Conservation (phyloP, 2,797 vertebrate genomes). For the Gila robusta region DNA sequence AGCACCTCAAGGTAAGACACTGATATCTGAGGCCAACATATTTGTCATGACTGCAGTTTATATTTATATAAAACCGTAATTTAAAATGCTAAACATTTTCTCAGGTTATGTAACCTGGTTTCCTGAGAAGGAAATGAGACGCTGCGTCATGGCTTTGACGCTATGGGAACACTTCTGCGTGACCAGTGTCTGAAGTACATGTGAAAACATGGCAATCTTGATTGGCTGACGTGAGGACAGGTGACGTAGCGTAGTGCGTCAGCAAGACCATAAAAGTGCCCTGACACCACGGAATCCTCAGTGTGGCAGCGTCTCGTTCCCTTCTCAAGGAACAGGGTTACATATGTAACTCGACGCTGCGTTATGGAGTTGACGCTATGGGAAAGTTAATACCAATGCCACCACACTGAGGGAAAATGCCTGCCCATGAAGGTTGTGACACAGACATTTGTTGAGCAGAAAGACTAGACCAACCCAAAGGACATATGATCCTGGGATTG, state of each 20-base stretch:
- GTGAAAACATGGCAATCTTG: neutral
- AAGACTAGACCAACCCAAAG: neutral
- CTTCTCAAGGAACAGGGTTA: neutral
- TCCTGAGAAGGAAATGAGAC: neutral
- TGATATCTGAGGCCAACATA: neutral
- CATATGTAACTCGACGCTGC: neutral
- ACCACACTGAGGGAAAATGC: neutral
- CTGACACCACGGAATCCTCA: neutral
- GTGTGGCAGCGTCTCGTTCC: neutral
- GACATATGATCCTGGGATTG: neutral
- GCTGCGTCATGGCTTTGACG: accelerated
- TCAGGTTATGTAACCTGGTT: neutral
- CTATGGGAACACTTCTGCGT: neutral
- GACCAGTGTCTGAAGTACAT: neutral
- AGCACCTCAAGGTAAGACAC: conserved; percentile 89
- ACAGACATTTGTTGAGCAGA: neutral
- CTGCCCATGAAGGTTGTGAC: neutral
- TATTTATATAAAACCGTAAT: neutral
- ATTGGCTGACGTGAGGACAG: neutral
- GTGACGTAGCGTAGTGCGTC: neutral
- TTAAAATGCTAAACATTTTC: neutral
- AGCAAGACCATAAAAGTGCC: neutral
- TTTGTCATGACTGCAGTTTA: neutral
- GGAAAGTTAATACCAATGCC: neutral
- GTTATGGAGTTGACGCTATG: neutral